Conservation (phyloP, 2,797 vertebrate species). For the Microctenopoma steveboyesi region DNA sequence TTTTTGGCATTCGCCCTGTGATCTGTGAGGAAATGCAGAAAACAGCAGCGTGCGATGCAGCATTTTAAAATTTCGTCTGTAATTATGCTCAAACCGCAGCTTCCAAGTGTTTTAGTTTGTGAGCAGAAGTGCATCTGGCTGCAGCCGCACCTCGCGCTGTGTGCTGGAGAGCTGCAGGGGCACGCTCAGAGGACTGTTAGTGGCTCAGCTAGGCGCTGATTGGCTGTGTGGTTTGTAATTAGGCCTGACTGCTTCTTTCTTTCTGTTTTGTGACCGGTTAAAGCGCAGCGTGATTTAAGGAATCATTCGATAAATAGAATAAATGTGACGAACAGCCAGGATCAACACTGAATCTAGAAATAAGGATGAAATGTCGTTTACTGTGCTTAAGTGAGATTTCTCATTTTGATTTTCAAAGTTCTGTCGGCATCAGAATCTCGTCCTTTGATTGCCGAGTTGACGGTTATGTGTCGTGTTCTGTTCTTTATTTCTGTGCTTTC, state of each 20-base stretch:
- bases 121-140: neutral
- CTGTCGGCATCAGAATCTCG: no score
- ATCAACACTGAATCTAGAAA: no score
- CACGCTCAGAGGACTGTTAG: neutral
- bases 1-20: neutral
- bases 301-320: no score
- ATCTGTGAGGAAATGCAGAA: no score
- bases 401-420: no score
- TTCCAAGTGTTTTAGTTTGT: neutral
- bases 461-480: neutral
- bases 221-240: neutral
- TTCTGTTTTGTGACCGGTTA: neutral
- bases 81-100: conserved; percentile 2
- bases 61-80: neutral
- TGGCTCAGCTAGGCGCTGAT: neutral
- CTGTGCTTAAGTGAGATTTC: no score
- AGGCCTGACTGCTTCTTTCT: neutral
- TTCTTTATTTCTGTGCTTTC: neutral
- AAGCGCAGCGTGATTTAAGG: neutral
- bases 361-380: no score
- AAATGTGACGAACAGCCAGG: no score
- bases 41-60: neutral
- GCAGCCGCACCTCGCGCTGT: neutral
- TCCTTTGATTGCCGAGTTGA: neutral
- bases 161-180: neutral